Evolutionary conservation across 2,797 vertebrate genomes (phyloP).

Genomic region (Cercopithecus hamlyni): DNA sequence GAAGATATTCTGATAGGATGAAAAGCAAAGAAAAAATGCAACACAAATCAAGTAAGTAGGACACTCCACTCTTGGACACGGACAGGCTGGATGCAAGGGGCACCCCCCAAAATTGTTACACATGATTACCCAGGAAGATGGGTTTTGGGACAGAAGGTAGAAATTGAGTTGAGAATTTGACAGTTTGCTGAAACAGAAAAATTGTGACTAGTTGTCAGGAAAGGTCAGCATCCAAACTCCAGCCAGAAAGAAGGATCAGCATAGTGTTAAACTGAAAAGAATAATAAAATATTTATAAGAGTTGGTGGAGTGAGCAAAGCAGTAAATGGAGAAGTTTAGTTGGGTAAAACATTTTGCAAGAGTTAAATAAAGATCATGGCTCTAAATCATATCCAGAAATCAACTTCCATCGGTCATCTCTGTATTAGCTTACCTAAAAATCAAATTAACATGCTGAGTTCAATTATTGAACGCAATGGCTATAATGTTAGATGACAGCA

Average conservation of each 20-base stretch:
- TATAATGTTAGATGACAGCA: not conserved
- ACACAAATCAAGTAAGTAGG: not conserved
- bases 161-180: not conserved
- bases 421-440: not conserved
- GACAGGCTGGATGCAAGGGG: not conserved
- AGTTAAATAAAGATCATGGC: not conserved
- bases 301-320: not conserved
- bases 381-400: not conserved
- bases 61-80: not conserved
- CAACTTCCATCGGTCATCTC: not conserved
- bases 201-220: not conserved
- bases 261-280: not conserved
- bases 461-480: not conserved
- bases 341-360: not conserved
- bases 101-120: not conserved
- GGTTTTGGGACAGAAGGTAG: not conserved
- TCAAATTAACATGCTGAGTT: not conserved
- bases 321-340: not conserved
- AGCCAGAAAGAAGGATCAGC: not conserved
- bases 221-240: not conserved
- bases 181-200: not conserved
- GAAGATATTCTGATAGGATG: not conserved
- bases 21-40: not conserved
- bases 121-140: not conserved
- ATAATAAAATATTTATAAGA: not conserved